phyloP scores from a whole-genome alignment of 2,113 vertebrate species.

The Motacilla alba region DNA sequence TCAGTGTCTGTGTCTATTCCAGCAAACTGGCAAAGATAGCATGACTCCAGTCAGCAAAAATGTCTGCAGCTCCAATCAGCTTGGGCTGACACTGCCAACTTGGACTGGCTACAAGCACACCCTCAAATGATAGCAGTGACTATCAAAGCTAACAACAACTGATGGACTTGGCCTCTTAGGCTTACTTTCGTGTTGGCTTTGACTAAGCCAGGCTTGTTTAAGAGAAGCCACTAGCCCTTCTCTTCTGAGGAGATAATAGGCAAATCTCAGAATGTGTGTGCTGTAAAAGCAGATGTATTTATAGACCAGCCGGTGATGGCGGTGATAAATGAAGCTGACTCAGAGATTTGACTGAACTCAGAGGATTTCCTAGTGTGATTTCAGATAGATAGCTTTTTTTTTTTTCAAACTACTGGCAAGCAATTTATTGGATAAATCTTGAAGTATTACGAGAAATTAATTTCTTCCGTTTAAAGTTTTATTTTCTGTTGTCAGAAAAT shows the following conservation, averaged over 20 bases:
- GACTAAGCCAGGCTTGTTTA: not conserved
- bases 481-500: not conserved
- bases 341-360: not conserved
- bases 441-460: not conserved
- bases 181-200: not conserved
- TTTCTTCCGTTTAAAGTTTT: not conserved
- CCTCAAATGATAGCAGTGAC: conserved; percentile 70
- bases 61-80: conserved; percentile 82
- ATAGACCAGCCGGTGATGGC: not conserved
- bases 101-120: conserved; percentile 68
- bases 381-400: not conserved
- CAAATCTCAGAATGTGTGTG: not conserved
- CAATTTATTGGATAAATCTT: not conserved
- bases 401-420: not conserved
- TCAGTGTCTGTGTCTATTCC: conserved; percentile 83
- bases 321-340: not conserved
- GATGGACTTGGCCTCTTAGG: conserved; percentile 38
- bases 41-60: conserved; percentile 94
- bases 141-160: conserved; percentile 54
- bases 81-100: conserved; percentile 79
- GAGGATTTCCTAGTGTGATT: not conserved
- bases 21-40: conserved; percentile 93
- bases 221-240: not conserved
- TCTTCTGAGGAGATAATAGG: not conserved
- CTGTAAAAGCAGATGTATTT: conserved; percentile 27